Base-by-base conservation (phyloP, 2,888 invertebrate species). In the Tiphia femorata region DNA sequence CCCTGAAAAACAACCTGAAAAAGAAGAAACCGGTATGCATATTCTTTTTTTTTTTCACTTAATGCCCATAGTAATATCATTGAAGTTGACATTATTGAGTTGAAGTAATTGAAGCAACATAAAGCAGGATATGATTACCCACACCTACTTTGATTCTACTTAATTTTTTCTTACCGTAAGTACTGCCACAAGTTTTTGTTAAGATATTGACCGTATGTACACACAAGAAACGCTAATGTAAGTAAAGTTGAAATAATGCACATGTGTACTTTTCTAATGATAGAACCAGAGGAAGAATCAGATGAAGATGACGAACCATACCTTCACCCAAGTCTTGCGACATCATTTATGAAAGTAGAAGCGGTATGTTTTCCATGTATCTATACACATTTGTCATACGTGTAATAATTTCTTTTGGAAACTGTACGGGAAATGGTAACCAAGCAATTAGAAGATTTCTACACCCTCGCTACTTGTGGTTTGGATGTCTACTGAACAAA, bases 311-410 rank as follows among this genome's bases (percentile, higher is more conserved):
- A 86, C 61, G 90, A 90, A 43, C 88, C 91, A 58, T 96, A 96
- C 77, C 86, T 96, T 17, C 96, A 96, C 83, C 95, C 95, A n/a
- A 93, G 92, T 78, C 86, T 95, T 63, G 83, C 83, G 14, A 75
- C 84, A n/a, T 86, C 89, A 3, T 85, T 89, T 52, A 81, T 82
- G 49, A 80, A 88, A 55, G 87, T 88, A 72, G 90, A 91, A 86
- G 86, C 88, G 84, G 91, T 91, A 86, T 87, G 90, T 89, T 56
- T 41, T 40, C 23, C n/a, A n/a, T n/a, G n/a, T n/a, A n/a, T n/a
- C n/a, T n/a, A n/a, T n/a, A n/a, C n/a, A n/a, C n/a, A n/a, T n/a
- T 30, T 17, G 56, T 47, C 27, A 8, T 46, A 48, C 29, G 29
- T 33, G 37, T 44, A 57, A 52, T 57, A 51, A 59, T 47, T 37